Base-by-base conservation (phyloP, 1,140 invertebrate species). In the Asobara japonica region DNA sequence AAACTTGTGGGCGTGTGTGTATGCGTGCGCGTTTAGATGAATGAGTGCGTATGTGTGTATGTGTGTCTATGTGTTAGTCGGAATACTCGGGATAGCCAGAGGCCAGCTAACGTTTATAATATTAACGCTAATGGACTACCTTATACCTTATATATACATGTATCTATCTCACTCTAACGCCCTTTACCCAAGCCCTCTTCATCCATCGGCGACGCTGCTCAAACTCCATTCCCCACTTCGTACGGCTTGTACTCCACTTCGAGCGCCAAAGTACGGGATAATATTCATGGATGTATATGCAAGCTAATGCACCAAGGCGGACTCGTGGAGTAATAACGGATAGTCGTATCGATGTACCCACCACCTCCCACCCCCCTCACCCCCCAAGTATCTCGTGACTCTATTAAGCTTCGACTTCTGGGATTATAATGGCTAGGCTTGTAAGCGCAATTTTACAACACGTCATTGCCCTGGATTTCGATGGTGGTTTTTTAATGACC, bases 81-180 rank as follows among this genome's bases (percentile, higher is more conserved):
- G 78, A 80, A 80, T 84, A 62, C 25, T 82, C 78, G 74, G 83
- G 81, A 86, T 87, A 84, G 82, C 85, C 85, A 86, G 84, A 83
- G 86, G 85, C 84, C 86, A 86, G 84, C 84, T 86, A 86, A 87
- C 86, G 84, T 86, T 87, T 86, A 87, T 87, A 86, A 87, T 87
- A 88, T 88, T 87, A 88, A 87, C 85, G 86, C 84, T 88, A 88
- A 88, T 88, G 86, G 86, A 88, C 85, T 87, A 86, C 83, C 86
- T 87, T 87, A 86, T 86, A 86, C 86, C 84, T 85, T 85, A 83
- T 85, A 86, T 83, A 80, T 78, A 41, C 56, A 60, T 60, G 22
- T 77, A 62, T 65, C 30, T 64, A 51, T 33, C 25, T 31, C 16
- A 13, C 30, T 22, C 33, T 45, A 56, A 13, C 62, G 10, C 69